Percentiles rank a stretch among this genome's conserved stretches.
Conservation (phyloP, 2,888 invertebrate genomes). For the Parelbella ahira region DNA sequence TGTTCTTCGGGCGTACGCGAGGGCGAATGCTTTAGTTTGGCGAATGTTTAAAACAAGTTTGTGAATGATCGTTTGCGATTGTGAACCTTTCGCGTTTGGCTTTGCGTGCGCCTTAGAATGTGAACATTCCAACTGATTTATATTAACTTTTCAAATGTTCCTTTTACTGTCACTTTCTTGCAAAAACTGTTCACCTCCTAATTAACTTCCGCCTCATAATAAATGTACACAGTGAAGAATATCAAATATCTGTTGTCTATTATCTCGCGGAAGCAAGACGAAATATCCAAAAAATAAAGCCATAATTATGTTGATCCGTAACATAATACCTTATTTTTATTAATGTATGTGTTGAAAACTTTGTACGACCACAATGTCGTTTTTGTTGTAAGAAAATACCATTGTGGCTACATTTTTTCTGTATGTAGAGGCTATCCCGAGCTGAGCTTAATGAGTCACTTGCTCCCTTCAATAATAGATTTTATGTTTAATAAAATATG, state of each 20-base stretch:
- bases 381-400: slow-evolving; percentile 16
- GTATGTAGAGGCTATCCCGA: slow-evolving; percentile 8
- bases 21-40: slow-evolving; percentile 49
- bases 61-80: slow-evolving; percentile 33
- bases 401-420: slow-evolving; percentile 16
- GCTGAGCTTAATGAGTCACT: slow-evolving; percentile 1
- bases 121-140: slow-evolving; percentile 27
- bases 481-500: too few species aligned
- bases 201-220: slow-evolving; percentile 4
- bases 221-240: too few species aligned
- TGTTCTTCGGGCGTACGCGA: slow-evolving; percentile 53
- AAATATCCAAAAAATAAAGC: slow-evolving; percentile 14
- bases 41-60: slow-evolving; percentile 34
- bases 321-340: slow-evolving; percentile 12
- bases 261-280: slow-evolving; percentile 3
- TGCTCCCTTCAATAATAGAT: too few species aligned
- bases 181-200: slow-evolving; percentile 5
- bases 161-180: too few species aligned
- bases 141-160: background rate
- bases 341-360: slow-evolving; percentile 2
- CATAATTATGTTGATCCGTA: slow-evolving; percentile 4
- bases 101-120: slow-evolving; percentile 55
- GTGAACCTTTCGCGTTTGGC: slow-evolving; percentile 43
- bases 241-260: too few species aligned
- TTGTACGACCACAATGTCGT: slow-evolving; percentile 12